phyloP scores from a whole-genome alignment of 2,113 vertebrate species.

The Python bivittatus region DNA sequence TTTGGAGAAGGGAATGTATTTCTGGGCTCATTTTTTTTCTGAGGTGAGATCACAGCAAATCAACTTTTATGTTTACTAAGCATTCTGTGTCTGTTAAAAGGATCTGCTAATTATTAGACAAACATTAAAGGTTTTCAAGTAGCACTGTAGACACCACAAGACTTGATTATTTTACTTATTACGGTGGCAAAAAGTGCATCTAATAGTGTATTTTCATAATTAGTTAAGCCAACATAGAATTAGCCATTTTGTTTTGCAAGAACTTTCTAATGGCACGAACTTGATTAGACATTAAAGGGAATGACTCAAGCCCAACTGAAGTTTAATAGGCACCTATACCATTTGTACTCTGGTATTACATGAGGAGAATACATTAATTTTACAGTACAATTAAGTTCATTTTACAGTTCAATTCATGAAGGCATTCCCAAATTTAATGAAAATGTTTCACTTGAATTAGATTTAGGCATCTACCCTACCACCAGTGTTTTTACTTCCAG shows the following conservation, averaged over 20 bases:
- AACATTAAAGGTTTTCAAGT: background rate
- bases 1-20: background rate
- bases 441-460: background rate
- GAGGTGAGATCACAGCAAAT: background rate
- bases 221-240: constrained; percentile 34
- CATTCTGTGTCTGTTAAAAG: background rate
- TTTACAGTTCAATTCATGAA: background rate
- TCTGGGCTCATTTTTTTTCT: background rate
- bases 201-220: constrained; percentile 41
- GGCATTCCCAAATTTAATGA: background rate
- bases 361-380: background rate
- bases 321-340: constrained; percentile 34
- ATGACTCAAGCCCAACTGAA: background rate
- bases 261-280: constrained; percentile 39
- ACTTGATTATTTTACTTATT: background rate
- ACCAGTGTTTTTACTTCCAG: background rate
- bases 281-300: constrained; percentile 34
- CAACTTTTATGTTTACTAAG: background rate
- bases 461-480: background rate
- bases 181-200: constrained; percentile 16
- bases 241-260: constrained; percentile 18
- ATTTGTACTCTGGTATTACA: background rate
- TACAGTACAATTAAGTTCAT: background rate
- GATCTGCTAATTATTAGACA: background rate
- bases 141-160: background rate